phyloP scores from a whole-genome alignment of 1,140 invertebrate genomes.

The Cotesia vestalis region DNA sequence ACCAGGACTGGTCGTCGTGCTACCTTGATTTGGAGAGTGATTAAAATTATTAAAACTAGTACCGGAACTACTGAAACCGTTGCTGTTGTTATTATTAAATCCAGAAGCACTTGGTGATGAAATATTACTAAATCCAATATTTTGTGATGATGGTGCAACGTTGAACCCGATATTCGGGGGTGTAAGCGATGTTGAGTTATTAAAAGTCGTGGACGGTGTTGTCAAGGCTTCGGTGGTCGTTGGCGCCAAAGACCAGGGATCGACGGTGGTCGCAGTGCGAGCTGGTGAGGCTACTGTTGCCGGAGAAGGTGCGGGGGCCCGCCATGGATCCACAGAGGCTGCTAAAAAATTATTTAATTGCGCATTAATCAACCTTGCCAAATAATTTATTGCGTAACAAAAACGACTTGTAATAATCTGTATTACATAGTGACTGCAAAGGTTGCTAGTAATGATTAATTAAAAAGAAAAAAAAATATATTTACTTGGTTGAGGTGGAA shows the following conservation, averaged over 20 bases:
- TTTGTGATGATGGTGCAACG: conserved; percentile 52
- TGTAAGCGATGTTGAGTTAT: conserved; percentile 52
- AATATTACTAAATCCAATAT: conserved; percentile 57
- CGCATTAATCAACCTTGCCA: conserved; percentile 19
- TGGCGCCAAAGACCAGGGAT: conserved; percentile 66
- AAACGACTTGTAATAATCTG: too few species aligned
- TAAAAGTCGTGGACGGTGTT: conserved; percentile 48
- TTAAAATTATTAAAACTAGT: conserved; percentile 55
- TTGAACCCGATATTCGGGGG: conserved; percentile 51
- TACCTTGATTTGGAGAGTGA: conserved; percentile 47
- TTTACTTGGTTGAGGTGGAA: conserved; percentile 56
- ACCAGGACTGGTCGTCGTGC: conserved; percentile 66
- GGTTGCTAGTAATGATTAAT: background rate
- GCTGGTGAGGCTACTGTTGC: conserved; percentile 52
- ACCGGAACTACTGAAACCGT: conserved; percentile 58
- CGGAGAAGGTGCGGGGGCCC: conserved; percentile 54
- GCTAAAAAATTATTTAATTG: conserved; percentile 42
- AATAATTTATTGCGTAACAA: conserved; percentile 17
- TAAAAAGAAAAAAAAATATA: conserved; percentile 16
- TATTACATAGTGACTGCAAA: too few species aligned
- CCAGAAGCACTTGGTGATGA: conserved; percentile 49
- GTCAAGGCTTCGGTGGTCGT: conserved; percentile 51
- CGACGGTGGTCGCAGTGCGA: conserved; percentile 42
- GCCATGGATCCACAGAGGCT: conserved; percentile 70
- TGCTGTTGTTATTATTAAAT: conserved; percentile 46